phyloP scores from a whole-genome alignment of 2,888 invertebrate species.

The Petrophora chlorosata region DNA sequence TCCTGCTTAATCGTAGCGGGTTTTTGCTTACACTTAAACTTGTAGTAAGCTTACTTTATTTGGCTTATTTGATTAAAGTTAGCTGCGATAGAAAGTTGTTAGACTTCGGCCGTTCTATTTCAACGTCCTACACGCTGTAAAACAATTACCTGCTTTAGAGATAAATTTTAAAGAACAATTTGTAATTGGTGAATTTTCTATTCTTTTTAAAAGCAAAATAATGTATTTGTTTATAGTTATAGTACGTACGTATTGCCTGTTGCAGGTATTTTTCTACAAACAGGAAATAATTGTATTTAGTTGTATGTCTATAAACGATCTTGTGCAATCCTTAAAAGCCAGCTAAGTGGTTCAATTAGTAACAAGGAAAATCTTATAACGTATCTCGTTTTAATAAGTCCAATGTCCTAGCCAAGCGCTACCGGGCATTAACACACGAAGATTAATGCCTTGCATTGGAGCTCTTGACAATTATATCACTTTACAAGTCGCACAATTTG shows the following conservation, averaged over 20 bases:
- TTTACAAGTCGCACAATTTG: constrained; percentile 64
- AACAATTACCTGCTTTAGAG: too few relatives aligned
- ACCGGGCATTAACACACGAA: constrained; percentile 46
- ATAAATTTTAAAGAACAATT: too few relatives aligned
- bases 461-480: constrained; percentile 74
- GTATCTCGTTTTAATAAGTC: constrained; percentile 27
- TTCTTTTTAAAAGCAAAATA: too few relatives aligned
- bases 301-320: background rate
- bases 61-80: constrained; percentile 15
- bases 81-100: background rate
- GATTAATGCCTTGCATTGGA: constrained; percentile 60
- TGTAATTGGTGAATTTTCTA: too few relatives aligned
- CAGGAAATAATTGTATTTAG: background rate
- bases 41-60: constrained; percentile 12
- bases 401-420: constrained; percentile 16
- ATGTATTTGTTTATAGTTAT: too few relatives aligned
- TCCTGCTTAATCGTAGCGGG: constrained; percentile 33
- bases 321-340: constrained; percentile 5
- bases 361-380: constrained; percentile 19
- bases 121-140: too few relatives aligned
- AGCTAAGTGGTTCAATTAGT: constrained; percentile 20
- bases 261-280: too few relatives aligned
- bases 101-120: background rate
- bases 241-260: too few relatives aligned
- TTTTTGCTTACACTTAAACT: constrained; percentile 16